A percentile compares a stretch with the other conserved stretches of the same genome.
Conservation (phyloP, 2,797 vertebrate species). For the Microcaecilia unicolor region DNA sequence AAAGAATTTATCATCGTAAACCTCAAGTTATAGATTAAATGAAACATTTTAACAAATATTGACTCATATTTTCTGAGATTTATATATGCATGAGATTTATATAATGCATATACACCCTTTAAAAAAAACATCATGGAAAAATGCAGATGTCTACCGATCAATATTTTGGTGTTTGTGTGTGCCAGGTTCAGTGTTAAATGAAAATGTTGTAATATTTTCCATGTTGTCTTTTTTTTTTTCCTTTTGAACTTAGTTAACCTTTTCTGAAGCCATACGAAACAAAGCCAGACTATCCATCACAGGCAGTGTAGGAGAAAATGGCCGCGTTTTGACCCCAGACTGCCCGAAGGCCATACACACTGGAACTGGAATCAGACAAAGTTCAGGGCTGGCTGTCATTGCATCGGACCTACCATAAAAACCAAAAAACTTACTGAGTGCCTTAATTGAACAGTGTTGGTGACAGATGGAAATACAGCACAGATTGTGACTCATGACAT, state of each 20-base stretch:
- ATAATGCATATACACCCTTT: background rate
- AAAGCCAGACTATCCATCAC: constrained; percentile 98
- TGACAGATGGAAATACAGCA: constrained; percentile 70
- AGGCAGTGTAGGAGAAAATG: constrained; percentile 91
- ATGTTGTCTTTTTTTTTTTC: constrained; percentile 17
- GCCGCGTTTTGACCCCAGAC: constrained; percentile 88
- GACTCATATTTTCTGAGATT: too few relatives aligned
- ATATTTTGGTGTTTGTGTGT: constrained; percentile 57
- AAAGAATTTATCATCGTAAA: too few relatives aligned
- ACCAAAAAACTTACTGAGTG: constrained; percentile 97
- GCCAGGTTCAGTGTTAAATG: constrained; percentile 2
- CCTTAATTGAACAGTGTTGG: constrained; percentile 79
- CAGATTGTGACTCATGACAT: constrained; percentile 52
- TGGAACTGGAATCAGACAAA: constrained; percentile 85
- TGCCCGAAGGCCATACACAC: constrained; percentile 91
- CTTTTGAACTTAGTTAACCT: constrained; percentile 72
- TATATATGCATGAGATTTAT: too few relatives aligned
- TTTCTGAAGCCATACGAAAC: constrained; percentile 98
- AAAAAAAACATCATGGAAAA: constrained; percentile 46
- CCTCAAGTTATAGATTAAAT: too few relatives aligned
- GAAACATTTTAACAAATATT: too few relatives aligned
- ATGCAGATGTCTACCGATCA: constrained; percentile 90
- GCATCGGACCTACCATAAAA: constrained; percentile 97
- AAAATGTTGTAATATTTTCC: constrained; percentile 38
- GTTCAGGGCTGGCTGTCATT: constrained; percentile 92